Conservation (phyloP, 1,140 invertebrate genomes). For the silkworm (Bombyx mori) region DNA sequence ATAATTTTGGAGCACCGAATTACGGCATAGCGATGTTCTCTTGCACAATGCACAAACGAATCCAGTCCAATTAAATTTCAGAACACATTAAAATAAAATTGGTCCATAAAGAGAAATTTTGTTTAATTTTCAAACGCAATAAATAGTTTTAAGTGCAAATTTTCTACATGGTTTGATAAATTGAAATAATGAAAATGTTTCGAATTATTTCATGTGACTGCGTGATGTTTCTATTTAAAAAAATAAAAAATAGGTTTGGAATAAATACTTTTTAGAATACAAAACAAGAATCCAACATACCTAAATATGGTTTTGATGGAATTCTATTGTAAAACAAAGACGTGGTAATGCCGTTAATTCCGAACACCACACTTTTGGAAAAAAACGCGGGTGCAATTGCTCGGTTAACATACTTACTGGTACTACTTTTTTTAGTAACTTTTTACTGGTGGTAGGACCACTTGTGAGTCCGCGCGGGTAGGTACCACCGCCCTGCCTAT, state of each 20-base stretch:
- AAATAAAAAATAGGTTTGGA: background rate
- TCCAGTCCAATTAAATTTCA: constrained; percentile 6
- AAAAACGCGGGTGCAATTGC: too few species aligned
- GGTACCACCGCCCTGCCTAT: too few species aligned
- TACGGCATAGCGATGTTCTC: constrained; percentile 5
- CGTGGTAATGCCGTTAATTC: too few species aligned
- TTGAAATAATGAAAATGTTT: background rate
- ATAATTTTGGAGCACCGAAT: constrained; percentile 4
- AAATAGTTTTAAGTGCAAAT: background rate
- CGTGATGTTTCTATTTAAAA: background rate
- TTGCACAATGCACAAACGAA: constrained; percentile 5
- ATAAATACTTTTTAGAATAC: background rate
- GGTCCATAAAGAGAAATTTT: constrained; percentile 1
- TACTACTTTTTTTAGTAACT: too few species aligned
- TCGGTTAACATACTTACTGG: too few species aligned
- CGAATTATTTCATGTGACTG: background rate
- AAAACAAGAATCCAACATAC: background rate
- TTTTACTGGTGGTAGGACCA: too few species aligned
- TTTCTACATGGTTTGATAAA: background rate
- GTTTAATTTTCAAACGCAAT: background rate
- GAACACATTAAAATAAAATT: constrained; percentile 13
- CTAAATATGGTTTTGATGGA: background rate
- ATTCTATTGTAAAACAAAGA: too few species aligned
- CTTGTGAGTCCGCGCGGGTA: too few species aligned
- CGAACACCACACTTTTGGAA: too few species aligned